Evolutionary conservation across 2,888 invertebrate species (phyloP).

Genomic region (Panzeria rudis): DNA sequence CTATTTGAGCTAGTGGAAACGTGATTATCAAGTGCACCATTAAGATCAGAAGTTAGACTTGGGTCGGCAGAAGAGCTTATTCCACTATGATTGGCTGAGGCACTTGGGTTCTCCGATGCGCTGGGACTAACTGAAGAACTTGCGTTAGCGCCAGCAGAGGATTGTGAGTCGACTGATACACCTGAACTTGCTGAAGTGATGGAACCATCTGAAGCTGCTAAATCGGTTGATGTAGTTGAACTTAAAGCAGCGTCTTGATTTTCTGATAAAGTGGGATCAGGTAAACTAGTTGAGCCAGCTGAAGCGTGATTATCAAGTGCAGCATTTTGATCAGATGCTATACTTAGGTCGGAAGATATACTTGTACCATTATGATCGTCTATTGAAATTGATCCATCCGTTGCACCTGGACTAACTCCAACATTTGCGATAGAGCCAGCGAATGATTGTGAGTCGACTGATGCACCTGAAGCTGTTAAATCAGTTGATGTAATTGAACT

Average conservation of each 20-base stretch:
- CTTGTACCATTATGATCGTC: too few relatives aligned
- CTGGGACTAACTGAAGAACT: too few relatives aligned
- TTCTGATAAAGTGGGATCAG: constrained; percentile 53
- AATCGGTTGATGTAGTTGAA: constrained; percentile 40
- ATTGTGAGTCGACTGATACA: too few relatives aligned
- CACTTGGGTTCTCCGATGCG: too few relatives aligned
- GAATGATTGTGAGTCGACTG: too few relatives aligned
- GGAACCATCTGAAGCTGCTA: background rate
- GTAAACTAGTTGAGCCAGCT: constrained; percentile 3
- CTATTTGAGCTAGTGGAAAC: constrained; percentile 3
- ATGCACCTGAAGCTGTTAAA: constrained; percentile 34
- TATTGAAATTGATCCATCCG: too few relatives aligned
- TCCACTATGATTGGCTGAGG: too few relatives aligned
- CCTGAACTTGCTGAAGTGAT: constrained; percentile 31
- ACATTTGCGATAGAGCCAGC: too few relatives aligned
- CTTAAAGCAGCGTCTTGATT: constrained; percentile 22
- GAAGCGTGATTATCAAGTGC: background rate
- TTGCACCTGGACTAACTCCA: too few relatives aligned
- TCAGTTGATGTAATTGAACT: constrained; percentile 54
- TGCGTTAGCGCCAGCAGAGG: too few relatives aligned
- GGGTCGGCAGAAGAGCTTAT: constrained; percentile 15
- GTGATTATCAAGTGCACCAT: constrained; percentile 9
- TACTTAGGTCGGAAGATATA: constrained; percentile 16
- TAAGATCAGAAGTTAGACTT: constrained; percentile 46
- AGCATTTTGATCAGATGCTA: constrained; percentile 44